A percentile compares a stretch with the other conserved stretches of the same genome.
phyloP scores from a whole-genome alignment of 2,113 vertebrate genomes.

The Puntigrus tetrazona region DNA sequence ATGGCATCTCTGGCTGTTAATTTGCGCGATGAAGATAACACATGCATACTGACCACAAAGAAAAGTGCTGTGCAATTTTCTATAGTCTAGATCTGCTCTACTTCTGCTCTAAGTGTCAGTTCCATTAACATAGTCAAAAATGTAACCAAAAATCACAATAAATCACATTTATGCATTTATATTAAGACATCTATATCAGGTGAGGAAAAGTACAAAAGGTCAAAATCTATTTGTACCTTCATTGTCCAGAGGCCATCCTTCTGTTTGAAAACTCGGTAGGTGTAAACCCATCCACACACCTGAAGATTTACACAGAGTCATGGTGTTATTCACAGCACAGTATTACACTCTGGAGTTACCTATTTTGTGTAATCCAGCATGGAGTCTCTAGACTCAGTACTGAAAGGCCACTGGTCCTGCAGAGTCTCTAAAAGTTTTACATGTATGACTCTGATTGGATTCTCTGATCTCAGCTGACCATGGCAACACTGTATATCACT shows the following conservation, averaged over 20 bases:
- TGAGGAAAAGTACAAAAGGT: not conserved
- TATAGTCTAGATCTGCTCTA: not conserved
- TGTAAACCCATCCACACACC: slow-evolving; percentile 83
- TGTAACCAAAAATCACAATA: no score
- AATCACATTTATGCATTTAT: not conserved
- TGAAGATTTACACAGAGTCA: slow-evolving; percentile 63
- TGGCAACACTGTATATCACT: no score
- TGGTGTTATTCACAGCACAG: not conserved
- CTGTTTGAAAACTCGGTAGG: slow-evolving; percentile 85
- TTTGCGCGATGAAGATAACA: not conserved
- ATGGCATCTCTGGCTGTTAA: not conserved
- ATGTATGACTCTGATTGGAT: not conserved
- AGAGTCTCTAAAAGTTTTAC: not conserved
- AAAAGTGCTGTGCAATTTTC: not conserved
- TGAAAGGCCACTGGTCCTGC: no score
- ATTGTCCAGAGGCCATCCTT: slow-evolving; percentile 84
- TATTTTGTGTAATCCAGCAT: not conserved
- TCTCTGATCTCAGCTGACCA: no score
- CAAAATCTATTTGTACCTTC: slow-evolving; percentile 75
- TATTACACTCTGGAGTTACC: no score
- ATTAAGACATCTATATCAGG: not conserved
- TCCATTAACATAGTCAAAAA: not conserved
- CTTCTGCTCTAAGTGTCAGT: not conserved
- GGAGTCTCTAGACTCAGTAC: not conserved
- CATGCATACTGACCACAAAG: not conserved